Base-by-base conservation (phyloP, 2,888 invertebrate species). In the Phortica okadai region DNA sequence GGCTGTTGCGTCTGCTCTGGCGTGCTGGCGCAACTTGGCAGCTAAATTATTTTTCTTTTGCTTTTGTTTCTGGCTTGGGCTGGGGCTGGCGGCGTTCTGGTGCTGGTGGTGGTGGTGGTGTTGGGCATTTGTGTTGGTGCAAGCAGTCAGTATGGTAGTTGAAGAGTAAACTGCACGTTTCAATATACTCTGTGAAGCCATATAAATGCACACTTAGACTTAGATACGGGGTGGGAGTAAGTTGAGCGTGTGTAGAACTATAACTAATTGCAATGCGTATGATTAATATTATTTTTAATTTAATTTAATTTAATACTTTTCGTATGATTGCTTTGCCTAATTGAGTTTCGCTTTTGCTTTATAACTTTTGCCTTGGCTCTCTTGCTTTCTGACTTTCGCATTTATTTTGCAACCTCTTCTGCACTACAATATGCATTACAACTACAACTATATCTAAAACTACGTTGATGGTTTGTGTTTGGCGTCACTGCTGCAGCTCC, bases 31-130 rank as follows among this genome's bases (percentile, higher is more conserved):
- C 50, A 70, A 54, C 7, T 70, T 54, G 54, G 54, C 70, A 70
- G 54, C 54, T 66, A 1, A 66, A 44, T 33, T 66, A 1, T 74
- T 44, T 69, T 59, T 25, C 25, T 76, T 56, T 69, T 59, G 33
- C 25, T 76, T 56, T 45, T 74, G 75, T 72, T 81, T 81, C 74
- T 81, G 81, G 81, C 80, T 82, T 81, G 76, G 76, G 79, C 14
- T 67, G 16, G 14, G 76, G 79, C 41, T 67, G 44, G 14, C 7
- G 41, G 33, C 33, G 33, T 33, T 33, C 3, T 25, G 25, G 33
- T 64, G 14, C 3, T n/a, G 21, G 64, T 64, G 25, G 21, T 14
- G 25, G 2, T 25, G 16, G 16, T 67, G 25, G 8, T 67, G 67
- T 5, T 67, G 67, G 41, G 14, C n/a, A n/a, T 41, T 67, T 67